Evolutionary conservation across 2,888 invertebrate genomes (phyloP), one percentile per base, ranked within the genome.

Genomic region (Archips xylosteana): DNA sequence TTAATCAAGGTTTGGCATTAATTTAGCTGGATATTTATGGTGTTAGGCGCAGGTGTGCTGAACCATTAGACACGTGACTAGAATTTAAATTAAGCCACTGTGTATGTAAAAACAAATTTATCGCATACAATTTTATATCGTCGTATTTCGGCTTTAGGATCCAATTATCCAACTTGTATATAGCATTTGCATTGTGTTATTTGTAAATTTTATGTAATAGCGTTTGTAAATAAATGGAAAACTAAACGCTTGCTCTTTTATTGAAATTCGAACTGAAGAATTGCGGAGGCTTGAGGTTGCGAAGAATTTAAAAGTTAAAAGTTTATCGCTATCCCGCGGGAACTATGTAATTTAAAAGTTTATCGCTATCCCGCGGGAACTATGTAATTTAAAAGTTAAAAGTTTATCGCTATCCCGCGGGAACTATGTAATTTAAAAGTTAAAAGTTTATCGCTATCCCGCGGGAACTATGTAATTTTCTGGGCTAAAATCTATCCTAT

Each of bases 191-290:
- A 75, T 73, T 74, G 69, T 66, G 73, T 75, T 84, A 78, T 85
- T 82, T 85, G 82, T 83, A 85, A 85, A 85, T 80, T 85, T 81
- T 86, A 85, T 89, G 87, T 89, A 84, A 83, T 89, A 89, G 89
- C 81, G 79, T 89, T 89, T 89, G 75, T 85, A 90, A 88, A 90
- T 90, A 90, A 91, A 74, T 62, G 36, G 34, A 36, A 78, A 79
- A 74, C 80, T 79, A 4, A 86, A 82, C 62, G 59, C 13, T 42
- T 67, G 61, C n/a, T 36, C 51, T 76, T 68, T 74, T 59, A 63
- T 70, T 73, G 36, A 36, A 36, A 36, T 2, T 23, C 23, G 23
- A 23, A 36, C 5, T 36, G 5, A 36, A 36, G 5, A 36, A n/a
- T n/a, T n/a, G n/a, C n/a, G n/a, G n/a, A n/a, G n/a, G n/a, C n/a